Base-by-base conservation (phyloP, 2,888 invertebrate species). In the Protonemura montana region DNA sequence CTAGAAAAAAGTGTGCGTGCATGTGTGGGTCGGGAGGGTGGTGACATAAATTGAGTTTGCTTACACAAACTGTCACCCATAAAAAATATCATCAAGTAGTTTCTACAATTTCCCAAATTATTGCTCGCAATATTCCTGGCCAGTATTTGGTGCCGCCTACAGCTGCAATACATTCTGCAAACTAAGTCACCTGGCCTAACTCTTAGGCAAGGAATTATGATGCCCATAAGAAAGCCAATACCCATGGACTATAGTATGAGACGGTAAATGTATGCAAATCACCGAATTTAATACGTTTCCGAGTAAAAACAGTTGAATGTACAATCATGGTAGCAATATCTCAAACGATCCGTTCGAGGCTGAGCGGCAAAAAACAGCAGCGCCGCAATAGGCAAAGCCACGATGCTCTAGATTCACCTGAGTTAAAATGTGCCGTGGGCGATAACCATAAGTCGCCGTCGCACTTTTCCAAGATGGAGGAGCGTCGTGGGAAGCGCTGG, bases 381-480 rank as follows among this genome's bases (percentile, higher is more conserved):
- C 35, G 10, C 35, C 35, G 35, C 35, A 3, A 10, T 10, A 3
- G 35, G 35, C 3, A 35, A 35, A 59, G 59, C 59, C 59, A 13
- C 59, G 13, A 21, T 59, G 59, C 13, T 21, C 16, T 59, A 59
- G 59, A 59, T 59, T 59, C 59, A 59, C 59, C 59, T 59, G 59
- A 59, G 59, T 59, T 59, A 27, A 78, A 78, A 78, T 78, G 78
- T 78, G 78, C 28, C 27, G n/a, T 10, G 10, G 28, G 28, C 78
- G 78, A 78, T 78, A 78, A 78, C 28, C 78, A 28, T 78, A 78
- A 5, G 78, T 78, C 26, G 78, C 13, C 78, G 78, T 13, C 78
- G 28, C 28, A 26, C 28, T 6, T 13, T 26, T 25, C 16, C 26
- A 78, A 78, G 78, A 78, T 78, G 78, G 78, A 78, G 78, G 78